A percentile compares a stretch with the other conserved stretches of the same genome.
Evolutionary conservation across 2,797 vertebrate genomes (phyloP).

Genomic region (Malurus splendens): DNA sequence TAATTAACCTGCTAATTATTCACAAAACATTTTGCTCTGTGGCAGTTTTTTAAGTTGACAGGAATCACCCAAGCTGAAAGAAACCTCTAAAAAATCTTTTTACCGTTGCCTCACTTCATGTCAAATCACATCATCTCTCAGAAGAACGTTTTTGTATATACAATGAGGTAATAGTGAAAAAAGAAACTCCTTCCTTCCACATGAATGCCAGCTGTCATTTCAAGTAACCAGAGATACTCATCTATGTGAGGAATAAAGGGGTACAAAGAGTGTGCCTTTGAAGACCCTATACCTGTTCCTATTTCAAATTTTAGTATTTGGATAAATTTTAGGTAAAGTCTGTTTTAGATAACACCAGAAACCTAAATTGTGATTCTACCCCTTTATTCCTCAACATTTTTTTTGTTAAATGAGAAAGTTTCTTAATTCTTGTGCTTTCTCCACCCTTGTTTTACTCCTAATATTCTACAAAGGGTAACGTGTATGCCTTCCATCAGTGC

Average conservation of each 20-base stretch:
- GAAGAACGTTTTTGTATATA: constrained; percentile 1
- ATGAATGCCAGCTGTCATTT: constrained; percentile 38
- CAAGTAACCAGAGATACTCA: constrained; percentile 30
- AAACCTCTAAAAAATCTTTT: constrained; percentile 36
- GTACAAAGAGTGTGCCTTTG: neutral
- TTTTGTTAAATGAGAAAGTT: neutral
- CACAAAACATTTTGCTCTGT: constrained; percentile 43
- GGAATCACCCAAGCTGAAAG: constrained; percentile 55
- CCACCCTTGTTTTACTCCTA: neutral
- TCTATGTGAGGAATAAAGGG: neutral
- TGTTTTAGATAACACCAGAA: neutral
- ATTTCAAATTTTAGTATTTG: neutral
- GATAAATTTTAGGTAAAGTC: neutral
- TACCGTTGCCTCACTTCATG: constrained; percentile 15
- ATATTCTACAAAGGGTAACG: neutral
- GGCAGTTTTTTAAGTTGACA: constrained; percentile 5
- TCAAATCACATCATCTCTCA: constrained; percentile 35
- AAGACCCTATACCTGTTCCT: neutral
- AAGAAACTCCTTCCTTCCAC: constrained; percentile 37
- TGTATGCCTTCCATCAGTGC: neutral
- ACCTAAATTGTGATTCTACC: neutral
- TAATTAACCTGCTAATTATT: constrained; percentile 67
- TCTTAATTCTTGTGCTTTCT: neutral
- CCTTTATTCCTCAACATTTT: neutral
- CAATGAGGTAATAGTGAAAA: constrained; percentile 49